These are phyloP conservation scores for Patiria pectinifera DNA, from an alignment of 53 echinoderm and acorn worm genomes.

Conservation along the genomic window DNA sequence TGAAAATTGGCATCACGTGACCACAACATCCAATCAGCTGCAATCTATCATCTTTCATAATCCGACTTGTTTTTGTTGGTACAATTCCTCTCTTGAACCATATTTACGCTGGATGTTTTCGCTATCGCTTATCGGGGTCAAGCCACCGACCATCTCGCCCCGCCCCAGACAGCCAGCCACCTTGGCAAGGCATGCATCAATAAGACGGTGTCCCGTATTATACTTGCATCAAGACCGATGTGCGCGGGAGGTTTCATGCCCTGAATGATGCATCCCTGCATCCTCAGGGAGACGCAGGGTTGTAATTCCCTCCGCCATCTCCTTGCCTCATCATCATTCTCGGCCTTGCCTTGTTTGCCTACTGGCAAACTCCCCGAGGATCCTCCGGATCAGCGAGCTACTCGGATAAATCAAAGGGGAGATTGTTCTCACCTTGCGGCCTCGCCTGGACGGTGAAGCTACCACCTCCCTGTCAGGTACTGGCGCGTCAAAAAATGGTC, in stretches of 20 bases:
- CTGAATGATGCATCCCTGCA: slow-evolving; percentile 14
- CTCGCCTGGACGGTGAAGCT: not conserved
- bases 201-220: slow-evolving; percentile 29
- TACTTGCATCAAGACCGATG: not conserved
- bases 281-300: not conserved
- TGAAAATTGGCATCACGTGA: no score
- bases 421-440: not conserved
- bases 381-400: not conserved
- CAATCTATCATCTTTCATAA: no score
- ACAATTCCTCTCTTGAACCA: no score
- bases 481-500: not conserved
- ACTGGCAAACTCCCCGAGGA: not conserved
- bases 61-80: no score
- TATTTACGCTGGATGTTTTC: not conserved
- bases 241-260: not conserved
- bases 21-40: no score
- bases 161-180: not conserved
- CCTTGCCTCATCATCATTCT: not conserved
- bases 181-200: slow-evolving; percentile 15
- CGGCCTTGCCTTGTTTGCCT: not conserved
- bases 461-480: not conserved
- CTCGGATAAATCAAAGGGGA: not conserved
- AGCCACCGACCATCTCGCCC: not conserved
- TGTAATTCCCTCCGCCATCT: not conserved
- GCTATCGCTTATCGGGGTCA: not conserved